Conservation (phyloP, 1,140 invertebrate genomes). For the Ptiloglossa arizonensis region DNA sequence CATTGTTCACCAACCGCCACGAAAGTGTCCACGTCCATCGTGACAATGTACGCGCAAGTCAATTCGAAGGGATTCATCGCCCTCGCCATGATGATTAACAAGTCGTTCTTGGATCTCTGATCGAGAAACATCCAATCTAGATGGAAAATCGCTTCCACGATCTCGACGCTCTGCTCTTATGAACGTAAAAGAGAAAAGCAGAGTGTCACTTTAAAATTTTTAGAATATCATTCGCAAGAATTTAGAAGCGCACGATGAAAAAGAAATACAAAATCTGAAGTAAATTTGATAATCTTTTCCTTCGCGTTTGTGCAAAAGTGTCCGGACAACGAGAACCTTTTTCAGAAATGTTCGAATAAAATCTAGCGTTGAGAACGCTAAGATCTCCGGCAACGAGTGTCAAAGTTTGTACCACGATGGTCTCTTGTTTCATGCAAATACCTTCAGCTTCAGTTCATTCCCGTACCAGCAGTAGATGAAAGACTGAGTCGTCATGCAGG, state of each 20-base stretch:
- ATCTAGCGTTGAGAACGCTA: no score
- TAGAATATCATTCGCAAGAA: no score
- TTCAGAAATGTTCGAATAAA: background rate
- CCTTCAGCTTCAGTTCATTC: slow-evolving; percentile 78
- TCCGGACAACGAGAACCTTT: no score
- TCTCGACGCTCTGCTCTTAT: slow-evolving; percentile 39
- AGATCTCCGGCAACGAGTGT: no score
- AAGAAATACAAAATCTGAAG: no score
- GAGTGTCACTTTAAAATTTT: no score
- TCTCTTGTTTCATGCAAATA: background rate
- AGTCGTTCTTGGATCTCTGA: background rate
- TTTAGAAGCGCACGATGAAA: no score
- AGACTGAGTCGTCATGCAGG: slow-evolving; percentile 69
- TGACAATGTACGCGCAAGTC: slow-evolving; percentile 34
- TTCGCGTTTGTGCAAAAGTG: no score
- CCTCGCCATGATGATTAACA: slow-evolving; percentile 49
- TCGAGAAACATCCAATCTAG: slow-evolving; percentile 34
- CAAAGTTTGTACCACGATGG: no score
- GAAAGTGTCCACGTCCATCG: slow-evolving; percentile 49
- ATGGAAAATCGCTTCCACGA: slow-evolving; percentile 34
- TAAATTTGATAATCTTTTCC: no score
- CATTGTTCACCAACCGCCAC: slow-evolving; percentile 34
- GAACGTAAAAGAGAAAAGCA: background rate
- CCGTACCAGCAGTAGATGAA: slow-evolving; percentile 83
- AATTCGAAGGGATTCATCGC: slow-evolving; percentile 47